Evolutionary conservation across 2,888 invertebrate species (phyloP).

Genomic region (Phortica okadai): DNA sequence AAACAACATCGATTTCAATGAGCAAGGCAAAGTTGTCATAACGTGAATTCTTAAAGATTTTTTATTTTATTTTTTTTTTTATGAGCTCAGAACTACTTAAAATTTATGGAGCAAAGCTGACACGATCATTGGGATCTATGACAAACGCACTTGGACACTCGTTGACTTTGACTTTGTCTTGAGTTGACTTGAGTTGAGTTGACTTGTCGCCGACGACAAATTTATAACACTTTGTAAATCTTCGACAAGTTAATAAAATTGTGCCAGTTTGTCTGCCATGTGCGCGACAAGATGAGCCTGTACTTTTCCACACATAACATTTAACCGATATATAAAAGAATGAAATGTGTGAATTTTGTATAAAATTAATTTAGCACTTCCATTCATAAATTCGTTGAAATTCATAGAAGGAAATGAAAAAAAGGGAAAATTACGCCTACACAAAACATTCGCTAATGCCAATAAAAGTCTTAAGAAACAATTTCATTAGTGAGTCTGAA

Average conservation of each 20-base stretch:
- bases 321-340: too few relatives aligned
- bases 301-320: neutral
- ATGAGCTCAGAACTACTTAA: slow-evolving; percentile 11
- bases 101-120: slow-evolving; percentile 1
- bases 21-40: neutral
- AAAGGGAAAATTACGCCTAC: slow-evolving; percentile 1
- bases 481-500: neutral
- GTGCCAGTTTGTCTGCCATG: neutral
- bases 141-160: neutral
- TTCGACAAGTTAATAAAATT: slow-evolving; percentile 1
- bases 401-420: neutral
- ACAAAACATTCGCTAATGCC: neutral
- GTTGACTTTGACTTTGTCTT: neutral
- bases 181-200: neutral
- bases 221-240: slow-evolving; percentile 22
- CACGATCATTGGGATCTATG: neutral
- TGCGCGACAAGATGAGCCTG: neutral
- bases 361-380: slow-evolving; percentile 25
- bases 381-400: slow-evolving; percentile 19
- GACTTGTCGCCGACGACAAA: slow-evolving; percentile 12
- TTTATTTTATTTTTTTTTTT: neutral
- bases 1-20: too few relatives aligned
- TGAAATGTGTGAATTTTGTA: slow-evolving; percentile 16
- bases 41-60: neutral
- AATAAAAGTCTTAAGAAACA: slow-evolving; percentile 6